These are phyloP conservation scores for Drosophila paranaensis DNA, from an alignment of 2,888 invertebrate species.

Conservation along the genomic window DNA sequence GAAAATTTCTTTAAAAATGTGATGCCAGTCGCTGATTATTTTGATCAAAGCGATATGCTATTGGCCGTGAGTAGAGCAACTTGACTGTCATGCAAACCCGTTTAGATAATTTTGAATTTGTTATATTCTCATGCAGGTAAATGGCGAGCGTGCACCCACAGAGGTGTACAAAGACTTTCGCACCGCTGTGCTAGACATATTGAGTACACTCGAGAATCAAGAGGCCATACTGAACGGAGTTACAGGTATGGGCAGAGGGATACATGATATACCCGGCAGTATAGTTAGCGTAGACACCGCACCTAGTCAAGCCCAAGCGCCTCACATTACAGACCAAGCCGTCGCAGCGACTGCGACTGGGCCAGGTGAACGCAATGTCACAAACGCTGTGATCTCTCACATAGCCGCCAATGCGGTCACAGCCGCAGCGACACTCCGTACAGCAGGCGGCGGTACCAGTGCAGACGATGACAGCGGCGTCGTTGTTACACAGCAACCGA, in stretches of 20 bases:
- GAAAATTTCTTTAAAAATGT: conserved; percentile 95
- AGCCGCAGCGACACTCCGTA: conserved; percentile 49
- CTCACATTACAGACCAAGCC: conserved; percentile 64
- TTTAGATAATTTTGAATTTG: no score
- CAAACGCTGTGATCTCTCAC: conserved; percentile 45
- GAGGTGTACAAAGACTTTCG: conserved; percentile 95
- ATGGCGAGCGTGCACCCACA: conserved; percentile 93
- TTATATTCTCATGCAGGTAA: conserved; percentile 87
- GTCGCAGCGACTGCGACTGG: conserved; percentile 15
- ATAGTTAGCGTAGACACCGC: conserved; percentile 88
- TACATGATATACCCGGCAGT: conserved; percentile 87
- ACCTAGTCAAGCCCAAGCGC: conserved; percentile 85
- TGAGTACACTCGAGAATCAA: conserved; percentile 89
- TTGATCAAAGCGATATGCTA: conserved; percentile 93
- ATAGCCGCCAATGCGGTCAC: conserved; percentile 64
- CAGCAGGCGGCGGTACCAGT: conserved; percentile 22
- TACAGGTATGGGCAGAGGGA: conserved; percentile 86
- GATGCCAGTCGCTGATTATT: conserved; percentile 95
- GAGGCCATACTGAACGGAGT: conserved; percentile 87
- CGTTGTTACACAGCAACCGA: conserved; percentile 76
- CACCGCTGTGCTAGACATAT: conserved; percentile 90
- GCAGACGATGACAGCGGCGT: conserved; percentile 65
- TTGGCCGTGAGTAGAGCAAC: conserved; percentile 86
- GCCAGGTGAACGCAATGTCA: conserved; percentile 41
- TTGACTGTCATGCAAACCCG: no score